phyloP scores from a whole-genome alignment of 2,888 invertebrate genomes.

The Helleia helle region DNA sequence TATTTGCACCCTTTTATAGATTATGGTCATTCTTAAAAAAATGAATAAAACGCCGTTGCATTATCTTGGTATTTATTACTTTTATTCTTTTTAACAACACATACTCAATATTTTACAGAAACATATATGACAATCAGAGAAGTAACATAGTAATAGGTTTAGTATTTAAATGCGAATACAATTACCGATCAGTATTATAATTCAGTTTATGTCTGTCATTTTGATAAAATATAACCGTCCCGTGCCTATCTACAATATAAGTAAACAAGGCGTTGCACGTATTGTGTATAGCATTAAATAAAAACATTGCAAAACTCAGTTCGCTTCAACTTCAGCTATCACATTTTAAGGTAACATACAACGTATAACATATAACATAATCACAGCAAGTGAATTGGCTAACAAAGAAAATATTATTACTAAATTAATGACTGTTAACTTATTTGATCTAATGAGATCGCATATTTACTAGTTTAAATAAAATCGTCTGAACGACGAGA shows the following conservation, averaged over 20 bases:
- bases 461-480: conserved; percentile 64
- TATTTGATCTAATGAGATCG: conserved; percentile 71
- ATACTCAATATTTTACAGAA: conserved; percentile 76
- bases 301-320: conserved; percentile 56
- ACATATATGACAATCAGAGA: conserved; percentile 73
- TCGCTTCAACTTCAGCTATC: conserved; percentile 58
- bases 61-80: conserved; percentile 66
- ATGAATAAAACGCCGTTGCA: conserved; percentile 27
- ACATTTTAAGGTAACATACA: conserved; percentile 67
- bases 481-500: conserved; percentile 59
- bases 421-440: conserved; percentile 70
- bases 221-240: conserved; percentile 27
- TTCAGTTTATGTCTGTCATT: conserved; percentile 29
- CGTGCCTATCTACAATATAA: conserved; percentile 30
- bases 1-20: too few species aligned
- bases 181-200: conserved; percentile 36
- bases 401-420: conserved; percentile 67
- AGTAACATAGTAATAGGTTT: conserved; percentile 67
- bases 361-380: conserved; percentile 69
- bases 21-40: too few species aligned
- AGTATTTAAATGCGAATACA: conserved; percentile 65
- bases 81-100: conserved; percentile 76
- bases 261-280: conserved; percentile 47
- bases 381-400: conserved; percentile 72
- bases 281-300: conserved; percentile 41